A percentile compares a stretch with the other conserved stretches of the same genome.
Evolutionary conservation across 2,113 vertebrate species (phyloP).

Genomic region (Odocoileus hemionus): DNA sequence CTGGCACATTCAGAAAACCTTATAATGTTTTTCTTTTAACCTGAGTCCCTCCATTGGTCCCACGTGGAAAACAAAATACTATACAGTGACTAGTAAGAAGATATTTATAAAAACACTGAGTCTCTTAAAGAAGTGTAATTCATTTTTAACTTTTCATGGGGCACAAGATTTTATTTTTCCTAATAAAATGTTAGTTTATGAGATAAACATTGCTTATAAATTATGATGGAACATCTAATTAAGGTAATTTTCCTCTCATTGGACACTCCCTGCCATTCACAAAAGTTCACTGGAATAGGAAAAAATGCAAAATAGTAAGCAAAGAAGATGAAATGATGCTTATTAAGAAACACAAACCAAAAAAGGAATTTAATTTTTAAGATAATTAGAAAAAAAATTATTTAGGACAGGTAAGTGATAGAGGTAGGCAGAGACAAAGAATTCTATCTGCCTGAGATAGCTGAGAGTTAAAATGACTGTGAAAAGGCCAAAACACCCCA

Average conservation of each 20-base stretch:
- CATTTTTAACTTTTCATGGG: background rate
- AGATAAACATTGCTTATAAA: background rate
- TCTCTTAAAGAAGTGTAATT: background rate
- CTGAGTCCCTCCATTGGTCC: background rate
- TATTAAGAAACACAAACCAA: background rate
- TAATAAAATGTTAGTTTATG: background rate
- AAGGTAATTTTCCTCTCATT: background rate
- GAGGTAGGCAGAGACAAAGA: background rate
- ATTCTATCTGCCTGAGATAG: background rate
- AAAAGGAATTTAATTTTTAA: background rate
- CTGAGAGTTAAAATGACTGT: background rate
- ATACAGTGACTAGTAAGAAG: background rate
- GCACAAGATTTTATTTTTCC: background rate
- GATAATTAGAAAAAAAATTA: background rate
- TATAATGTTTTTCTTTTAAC: background rate
- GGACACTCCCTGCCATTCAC: background rate
- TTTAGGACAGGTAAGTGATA: background rate
- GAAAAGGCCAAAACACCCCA: background rate
- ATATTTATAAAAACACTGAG: background rate
- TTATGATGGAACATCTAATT: background rate
- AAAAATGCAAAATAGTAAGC: background rate
- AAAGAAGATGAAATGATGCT: background rate
- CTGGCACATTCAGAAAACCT: conserved; percentile 1
- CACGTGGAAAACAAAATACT: background rate
- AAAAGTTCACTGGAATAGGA: background rate